Conservation (phyloP, 2,113 vertebrate species). For the Zosterops lateralis region DNA sequence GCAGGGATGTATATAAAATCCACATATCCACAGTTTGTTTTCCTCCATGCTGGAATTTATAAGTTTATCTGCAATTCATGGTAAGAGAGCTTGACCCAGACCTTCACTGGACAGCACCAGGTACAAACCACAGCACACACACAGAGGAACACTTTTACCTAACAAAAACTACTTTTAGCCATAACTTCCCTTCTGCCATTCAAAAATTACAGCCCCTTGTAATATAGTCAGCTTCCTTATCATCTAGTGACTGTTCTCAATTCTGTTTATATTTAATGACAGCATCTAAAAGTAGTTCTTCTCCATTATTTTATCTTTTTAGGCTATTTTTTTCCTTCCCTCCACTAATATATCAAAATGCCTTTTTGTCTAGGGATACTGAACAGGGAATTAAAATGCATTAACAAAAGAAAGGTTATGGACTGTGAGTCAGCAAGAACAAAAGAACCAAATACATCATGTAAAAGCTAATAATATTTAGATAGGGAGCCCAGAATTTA, state of each 20-base stretch:
- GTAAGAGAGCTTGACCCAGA: neutral
- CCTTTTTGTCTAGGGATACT: slow-evolving; percentile 7
- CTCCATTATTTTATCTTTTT: neutral
- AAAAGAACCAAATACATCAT: slow-evolving; percentile 47
- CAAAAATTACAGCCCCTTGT: neutral
- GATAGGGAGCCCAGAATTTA: slow-evolving; percentile 41
- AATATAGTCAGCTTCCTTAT: neutral
- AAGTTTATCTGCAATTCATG: neutral
- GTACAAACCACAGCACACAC: neutral
- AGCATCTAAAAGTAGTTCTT: neutral
- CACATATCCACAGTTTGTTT: neutral
- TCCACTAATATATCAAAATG: neutral
- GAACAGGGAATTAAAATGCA: slow-evolving; percentile 40
- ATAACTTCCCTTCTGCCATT: neutral
- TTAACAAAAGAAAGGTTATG: slow-evolving; percentile 45
- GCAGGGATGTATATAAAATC: neutral
- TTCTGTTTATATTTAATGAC: neutral
- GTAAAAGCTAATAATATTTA: slow-evolving; percentile 63
- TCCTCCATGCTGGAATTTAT: neutral
- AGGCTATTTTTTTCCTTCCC: neutral
- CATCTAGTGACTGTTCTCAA: neutral
- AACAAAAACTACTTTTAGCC: neutral
- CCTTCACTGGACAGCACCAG: neutral
- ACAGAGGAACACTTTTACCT: neutral
- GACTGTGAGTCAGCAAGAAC: slow-evolving; percentile 59